Evolutionary conservation across 2,113 vertebrate genomes (phyloP).

Genomic region (Odontesthes bonariensis): DNA sequence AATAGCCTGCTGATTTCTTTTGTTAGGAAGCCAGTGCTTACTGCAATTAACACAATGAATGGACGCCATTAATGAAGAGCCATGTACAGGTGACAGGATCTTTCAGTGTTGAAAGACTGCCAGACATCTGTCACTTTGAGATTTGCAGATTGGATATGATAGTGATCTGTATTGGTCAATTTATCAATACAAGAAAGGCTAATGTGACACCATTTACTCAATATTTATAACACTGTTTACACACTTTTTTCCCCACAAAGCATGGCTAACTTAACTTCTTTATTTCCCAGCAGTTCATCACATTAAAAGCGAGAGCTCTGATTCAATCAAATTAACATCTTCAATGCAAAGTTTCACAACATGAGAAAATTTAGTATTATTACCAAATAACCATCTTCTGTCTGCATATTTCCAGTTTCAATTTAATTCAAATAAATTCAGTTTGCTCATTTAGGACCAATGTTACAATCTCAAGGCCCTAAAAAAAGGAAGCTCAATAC

Average conservation of each 20-base stretch:
- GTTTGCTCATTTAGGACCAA: too few species aligned
- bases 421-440: too few species aligned
- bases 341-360: too few species aligned
- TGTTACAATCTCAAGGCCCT: too few species aligned
- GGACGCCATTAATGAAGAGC: conserved; percentile 2
- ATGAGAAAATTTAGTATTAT: too few species aligned
- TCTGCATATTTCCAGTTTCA: too few species aligned
- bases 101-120: conserved; percentile 28
- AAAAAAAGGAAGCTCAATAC: too few species aligned
- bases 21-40: background rate
- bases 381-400: too few species aligned
- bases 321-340: too few species aligned
- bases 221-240: conserved; percentile 29
- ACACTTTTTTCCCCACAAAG: background rate
- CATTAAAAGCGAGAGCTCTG: background rate
- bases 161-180: conserved; percentile 14
- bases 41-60: conserved; percentile 4
- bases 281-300: background rate
- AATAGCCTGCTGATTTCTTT: too few species aligned
- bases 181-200: conserved; percentile 6
- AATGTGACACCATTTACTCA: background rate
- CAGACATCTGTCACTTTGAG: conserved; percentile 1
- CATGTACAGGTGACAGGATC: conserved; percentile 6
- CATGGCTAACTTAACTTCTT: background rate
- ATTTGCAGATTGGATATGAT: conserved; percentile 8